Conservation (phyloP, 2,797 vertebrate genomes). For the Calcarius lapponicus region DNA sequence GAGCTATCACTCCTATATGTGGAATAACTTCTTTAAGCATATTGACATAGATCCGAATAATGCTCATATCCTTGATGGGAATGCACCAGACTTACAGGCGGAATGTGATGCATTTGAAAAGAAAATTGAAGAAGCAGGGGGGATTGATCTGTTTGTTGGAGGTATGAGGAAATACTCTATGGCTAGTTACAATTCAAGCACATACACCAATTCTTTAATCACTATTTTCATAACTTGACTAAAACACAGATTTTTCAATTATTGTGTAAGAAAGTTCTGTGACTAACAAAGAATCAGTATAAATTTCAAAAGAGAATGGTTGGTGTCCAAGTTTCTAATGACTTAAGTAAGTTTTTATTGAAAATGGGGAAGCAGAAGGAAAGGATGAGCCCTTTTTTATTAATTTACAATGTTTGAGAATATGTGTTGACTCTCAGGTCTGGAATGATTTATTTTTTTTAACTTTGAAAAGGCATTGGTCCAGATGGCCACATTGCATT, state of each 20-base stretch:
- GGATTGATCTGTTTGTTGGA: slow-evolving; percentile 85
- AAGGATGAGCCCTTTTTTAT: not conserved
- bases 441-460: slow-evolving; percentile 46
- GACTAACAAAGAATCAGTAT: not conserved
- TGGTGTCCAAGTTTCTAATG: slow-evolving; percentile 37
- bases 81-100: slow-evolving; percentile 78
- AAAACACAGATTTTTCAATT: not conserved
- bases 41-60: slow-evolving; percentile 84
- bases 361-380: not conserved
- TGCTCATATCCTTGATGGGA: slow-evolving; percentile 83
- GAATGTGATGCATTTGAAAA: slow-evolving; percentile 84
- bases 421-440: slow-evolving; percentile 23
- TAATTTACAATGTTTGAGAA: not conserved
- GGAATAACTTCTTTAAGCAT: slow-evolving; percentile 86
- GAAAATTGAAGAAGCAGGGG: slow-evolving; percentile 83
- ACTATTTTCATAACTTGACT: not conserved
- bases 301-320: not conserved
- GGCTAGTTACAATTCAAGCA: not conserved
- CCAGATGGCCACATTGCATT: slow-evolving; percentile 87
- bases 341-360: not conserved
- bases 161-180: slow-evolving; percentile 65
- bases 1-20: slow-evolving; percentile 86
- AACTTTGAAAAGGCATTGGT: slow-evolving; percentile 81
- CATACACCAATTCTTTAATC: not conserved
- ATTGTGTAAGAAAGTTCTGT: not conserved